Evolutionary conservation across 2,797 vertebrate genomes (phyloP).

Genomic region (Karalla daura): DNA sequence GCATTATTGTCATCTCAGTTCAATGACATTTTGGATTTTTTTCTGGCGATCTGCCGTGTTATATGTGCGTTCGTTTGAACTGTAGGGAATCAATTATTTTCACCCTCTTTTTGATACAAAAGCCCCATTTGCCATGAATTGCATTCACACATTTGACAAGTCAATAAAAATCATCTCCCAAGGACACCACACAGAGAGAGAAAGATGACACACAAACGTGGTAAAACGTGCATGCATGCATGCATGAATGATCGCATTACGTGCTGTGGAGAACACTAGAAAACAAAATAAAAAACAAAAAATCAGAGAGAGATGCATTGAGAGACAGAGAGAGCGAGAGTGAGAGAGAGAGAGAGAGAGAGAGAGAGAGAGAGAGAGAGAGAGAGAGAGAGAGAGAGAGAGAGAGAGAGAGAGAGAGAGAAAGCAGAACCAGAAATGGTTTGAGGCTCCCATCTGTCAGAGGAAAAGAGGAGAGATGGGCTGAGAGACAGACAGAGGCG

Average conservation of each 20-base stretch:
- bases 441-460: slow-evolving; percentile 71
- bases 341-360: too few species aligned
- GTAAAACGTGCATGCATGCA: slow-evolving; percentile 19
- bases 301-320: slow-evolving; percentile 16
- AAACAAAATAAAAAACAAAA: slow-evolving; percentile 42
- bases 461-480: slow-evolving; percentile 49
- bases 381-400: too few species aligned
- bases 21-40: too few species aligned
- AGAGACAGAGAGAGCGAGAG: slow-evolving; percentile 37
- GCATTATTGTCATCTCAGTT: too few species aligned
- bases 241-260: slow-evolving; percentile 45
- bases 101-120: not conserved
- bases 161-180: not conserved
- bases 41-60: too few species aligned
- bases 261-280: slow-evolving; percentile 22
- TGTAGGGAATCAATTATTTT: not conserved
- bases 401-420: slow-evolving; percentile 31
- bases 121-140: not conserved
- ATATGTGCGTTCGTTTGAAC: not conserved
- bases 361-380: slow-evolving; percentile 40
- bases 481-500: slow-evolving; percentile 43
- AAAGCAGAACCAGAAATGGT: slow-evolving; percentile 56
- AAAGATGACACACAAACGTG: slow-evolving; percentile 20
- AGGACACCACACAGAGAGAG: not conserved
- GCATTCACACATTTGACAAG: not conserved